These are phyloP conservation scores for Eupithecia pulchellata DNA, from an alignment of 2,888 invertebrate genomes.

Conservation along the genomic window DNA sequence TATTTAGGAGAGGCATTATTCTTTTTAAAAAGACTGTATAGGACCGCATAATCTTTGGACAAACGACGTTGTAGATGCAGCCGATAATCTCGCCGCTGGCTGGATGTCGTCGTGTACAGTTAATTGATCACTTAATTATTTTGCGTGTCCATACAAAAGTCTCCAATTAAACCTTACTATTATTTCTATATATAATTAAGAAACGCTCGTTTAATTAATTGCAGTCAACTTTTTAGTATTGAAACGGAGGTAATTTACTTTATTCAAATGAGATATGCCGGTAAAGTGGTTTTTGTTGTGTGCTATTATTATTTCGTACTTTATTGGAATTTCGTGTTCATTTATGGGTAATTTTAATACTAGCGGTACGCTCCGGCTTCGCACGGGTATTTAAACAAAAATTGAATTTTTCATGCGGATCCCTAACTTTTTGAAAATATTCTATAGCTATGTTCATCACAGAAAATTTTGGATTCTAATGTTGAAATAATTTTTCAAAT, in stretches of 20 bases:
- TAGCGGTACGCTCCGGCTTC: too few species aligned
- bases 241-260: constrained; percentile 75
- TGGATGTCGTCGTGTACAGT: constrained; percentile 69
- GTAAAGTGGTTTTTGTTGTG: constrained; percentile 77
- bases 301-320: constrained; percentile 83
- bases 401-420: too few species aligned
- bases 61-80: constrained; percentile 67
- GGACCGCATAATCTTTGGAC: constrained; percentile 56
- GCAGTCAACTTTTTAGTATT: constrained; percentile 72
- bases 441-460: too few species aligned
- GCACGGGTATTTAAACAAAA: too few species aligned
- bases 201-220: constrained; percentile 79
- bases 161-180: constrained; percentile 79
- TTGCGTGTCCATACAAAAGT: constrained; percentile 77
- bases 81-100: constrained; percentile 64
- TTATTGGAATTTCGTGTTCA: constrained; percentile 81
- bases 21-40: constrained; percentile 11
- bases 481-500: too few species aligned
- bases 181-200: constrained; percentile 83
- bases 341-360: constrained; percentile 80
- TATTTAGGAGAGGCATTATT: constrained; percentile 22
- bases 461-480: too few species aligned
- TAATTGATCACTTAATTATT: constrained; percentile 84
- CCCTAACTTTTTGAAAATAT: too few species aligned
- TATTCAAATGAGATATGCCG: constrained; percentile 80